Evolutionary conservation across 2,888 invertebrate genomes (phyloP).

Genomic region (Synergus japonicus): DNA sequence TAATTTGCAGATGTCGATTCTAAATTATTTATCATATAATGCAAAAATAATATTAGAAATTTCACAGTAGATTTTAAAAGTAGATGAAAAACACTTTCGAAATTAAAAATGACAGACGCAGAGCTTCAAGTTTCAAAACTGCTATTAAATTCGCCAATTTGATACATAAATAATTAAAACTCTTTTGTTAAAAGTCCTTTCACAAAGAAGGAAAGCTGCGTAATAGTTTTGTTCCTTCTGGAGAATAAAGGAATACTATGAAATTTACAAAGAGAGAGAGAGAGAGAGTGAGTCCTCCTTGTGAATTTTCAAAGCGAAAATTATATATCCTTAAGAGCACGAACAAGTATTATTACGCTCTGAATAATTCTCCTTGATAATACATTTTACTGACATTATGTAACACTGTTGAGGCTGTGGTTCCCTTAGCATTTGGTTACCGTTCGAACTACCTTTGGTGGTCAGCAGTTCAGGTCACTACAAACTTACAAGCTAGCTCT

Average conservation of each 20-base stretch:
- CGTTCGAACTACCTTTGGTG: conserved; percentile 35
- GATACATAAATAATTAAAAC: too few relatives aligned
- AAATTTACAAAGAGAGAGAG: background rate
- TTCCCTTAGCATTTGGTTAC: conserved; percentile 30
- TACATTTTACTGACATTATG: conserved; percentile 9
- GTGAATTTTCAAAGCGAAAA: background rate
- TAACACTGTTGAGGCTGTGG: conserved; percentile 22
- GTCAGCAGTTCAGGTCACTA: conserved; percentile 32
- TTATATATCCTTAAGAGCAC: background rate
- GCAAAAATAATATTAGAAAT: background rate
- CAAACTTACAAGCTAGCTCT: conserved; percentile 29
- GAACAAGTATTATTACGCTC: background rate
- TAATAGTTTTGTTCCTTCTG: background rate
- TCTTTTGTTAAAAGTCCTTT: background rate
- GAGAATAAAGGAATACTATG: background rate
- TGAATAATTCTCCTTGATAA: conserved; percentile 32
- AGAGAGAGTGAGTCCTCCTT: too few relatives aligned
- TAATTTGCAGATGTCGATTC: background rate
- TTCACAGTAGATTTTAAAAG: background rate
- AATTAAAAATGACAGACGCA: too few relatives aligned
- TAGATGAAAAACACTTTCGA: too few relatives aligned
- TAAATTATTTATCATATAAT: background rate
- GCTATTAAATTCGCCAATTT: too few relatives aligned
- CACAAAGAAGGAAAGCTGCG: background rate
- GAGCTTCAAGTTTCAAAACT: too few relatives aligned